These are phyloP conservation scores for Laticauda colubrina DNA, from an alignment of 2,113 vertebrate genomes.

Conservation along the genomic window DNA sequence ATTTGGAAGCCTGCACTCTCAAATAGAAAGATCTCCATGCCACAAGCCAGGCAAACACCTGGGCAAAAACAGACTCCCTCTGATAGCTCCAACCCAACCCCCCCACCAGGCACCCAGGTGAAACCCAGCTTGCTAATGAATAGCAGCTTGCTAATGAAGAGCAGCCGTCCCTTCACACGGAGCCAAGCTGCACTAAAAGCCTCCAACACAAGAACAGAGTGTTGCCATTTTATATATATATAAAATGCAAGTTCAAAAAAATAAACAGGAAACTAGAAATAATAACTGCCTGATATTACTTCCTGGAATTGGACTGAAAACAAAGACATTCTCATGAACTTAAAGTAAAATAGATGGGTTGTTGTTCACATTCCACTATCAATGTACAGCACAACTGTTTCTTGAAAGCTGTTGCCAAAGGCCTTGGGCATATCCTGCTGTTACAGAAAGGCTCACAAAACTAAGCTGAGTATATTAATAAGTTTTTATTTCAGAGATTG, in stretches of 20 bases:
- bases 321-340: background rate
- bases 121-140: too few relatives aligned
- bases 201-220: too few relatives aligned
- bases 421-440: constrained; percentile 3
- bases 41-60: too few relatives aligned
- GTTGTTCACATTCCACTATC: background rate
- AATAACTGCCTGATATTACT: background rate
- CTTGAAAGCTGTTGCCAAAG: background rate
- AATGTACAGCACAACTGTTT: background rate
- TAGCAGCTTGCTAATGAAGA: too few relatives aligned
- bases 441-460: background rate
- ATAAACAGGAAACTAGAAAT: background rate
- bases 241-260: background rate
- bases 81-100: too few relatives aligned
- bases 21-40: too few relatives aligned
- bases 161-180: too few relatives aligned
- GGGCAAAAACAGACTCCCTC: too few relatives aligned
- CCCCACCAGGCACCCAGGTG: too few relatives aligned
- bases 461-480: constrained; percentile 8
- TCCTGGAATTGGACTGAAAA: background rate
- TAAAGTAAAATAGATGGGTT: background rate
- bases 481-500: constrained; percentile 57
- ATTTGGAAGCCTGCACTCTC: too few relatives aligned
- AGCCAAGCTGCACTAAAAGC: too few relatives aligned
- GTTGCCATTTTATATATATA: too few relatives aligned